Base-by-base conservation (phyloP, 2,113 vertebrate species). In the Sinocyclocheilus anshuiensis region DNA sequence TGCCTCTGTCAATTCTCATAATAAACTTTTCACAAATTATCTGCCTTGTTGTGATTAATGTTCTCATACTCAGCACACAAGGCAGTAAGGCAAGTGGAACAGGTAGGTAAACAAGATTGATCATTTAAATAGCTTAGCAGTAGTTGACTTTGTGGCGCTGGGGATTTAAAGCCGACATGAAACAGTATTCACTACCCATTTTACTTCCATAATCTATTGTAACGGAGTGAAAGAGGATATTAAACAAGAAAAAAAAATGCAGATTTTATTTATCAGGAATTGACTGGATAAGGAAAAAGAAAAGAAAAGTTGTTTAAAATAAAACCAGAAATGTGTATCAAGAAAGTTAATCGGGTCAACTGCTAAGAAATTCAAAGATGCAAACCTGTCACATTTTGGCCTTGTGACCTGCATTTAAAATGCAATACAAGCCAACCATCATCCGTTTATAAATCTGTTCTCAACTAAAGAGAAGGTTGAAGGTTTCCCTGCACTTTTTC, bases 11-110 rank as follows among this genome's bases (percentile, higher is more conserved):
- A 91, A 93, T 94, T 94, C 93, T 94, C 91, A 89, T 90, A 97
- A 96, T 95, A 96, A 96, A 97, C 88, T 94, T 93, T 93, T 92
- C 93, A 94, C 88, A 93, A 93, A 94, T 84, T 94, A 92, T 90
- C 87, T 84, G 83, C 87, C 9, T 33, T 48, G n/a, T 59, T 65
- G 22, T 45, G 55, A n/a, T 67, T 82, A 42, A 81, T 67, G 16
- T 72, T 86, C 3, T 83, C 72, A 48, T 12, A 65, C 16, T 48
- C 50, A 63, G 15, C 4, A 20, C 22, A 67, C 24, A 18, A 81
- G 78, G n/a, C n/a, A 8, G 8, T 16, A 24, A 55, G 1, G 6
- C 55, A 53, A 42, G 79, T 82, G 67, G 33, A 48, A n/a, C 36
- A 74, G 36, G 36, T 45, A n/a, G 39, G 71, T 74, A 10, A 42